Evolutionary conservation across 2,113 vertebrate species (phyloP), one percentile per base, ranked within the genome.

Genomic region (Sylvietta virens): DNA sequence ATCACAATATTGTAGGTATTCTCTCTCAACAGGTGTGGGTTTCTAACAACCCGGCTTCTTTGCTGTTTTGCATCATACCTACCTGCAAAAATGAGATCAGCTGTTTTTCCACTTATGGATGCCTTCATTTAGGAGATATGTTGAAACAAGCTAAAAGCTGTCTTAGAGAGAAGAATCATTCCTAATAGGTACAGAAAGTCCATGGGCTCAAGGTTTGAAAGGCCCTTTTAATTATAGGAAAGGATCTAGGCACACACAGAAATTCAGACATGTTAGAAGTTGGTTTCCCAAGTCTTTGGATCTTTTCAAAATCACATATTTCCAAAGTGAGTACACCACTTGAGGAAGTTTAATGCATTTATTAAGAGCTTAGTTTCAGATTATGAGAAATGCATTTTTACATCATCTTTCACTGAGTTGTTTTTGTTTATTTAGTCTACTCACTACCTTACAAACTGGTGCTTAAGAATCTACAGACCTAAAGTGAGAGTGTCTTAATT

Each of bases 1-100:
- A 37, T 77, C 42, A 18, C 20, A 30, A 15, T 81, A 77, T 80
- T 19, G 26, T 48, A 87, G 60, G 31, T 77, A 42, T 88, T 88
- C 54, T 85, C 44, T 54, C 33, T 57, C 20, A 30, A 54, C 10
- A 61, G 66, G 37, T 79, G 35, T 30, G 60, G 20, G 14, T 66
- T 62, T 87, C 39, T 61, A 86, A 66, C 24, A 64, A 7, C 14
- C 56, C 44, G 33, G 14, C 31, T 81, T 11, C 24, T 54, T 30
- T 62, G 42, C 35, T 73, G 30, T 24, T 96, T 33, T 71, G 26
- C 26, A 27, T 95, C 65, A 65, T 51, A 54, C 58, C 28, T 86
- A 7, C 85, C 67, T 92, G 50, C 58, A 88, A 58, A 95, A 88
- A 23, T 91, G 85, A 90, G 90, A 64, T 95, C 72, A 85, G 44